Evolutionary conservation across 2,113 vertebrate species (phyloP), one percentile per base, ranked within the genome.

Genomic region (Taurulus bubalis): DNA sequence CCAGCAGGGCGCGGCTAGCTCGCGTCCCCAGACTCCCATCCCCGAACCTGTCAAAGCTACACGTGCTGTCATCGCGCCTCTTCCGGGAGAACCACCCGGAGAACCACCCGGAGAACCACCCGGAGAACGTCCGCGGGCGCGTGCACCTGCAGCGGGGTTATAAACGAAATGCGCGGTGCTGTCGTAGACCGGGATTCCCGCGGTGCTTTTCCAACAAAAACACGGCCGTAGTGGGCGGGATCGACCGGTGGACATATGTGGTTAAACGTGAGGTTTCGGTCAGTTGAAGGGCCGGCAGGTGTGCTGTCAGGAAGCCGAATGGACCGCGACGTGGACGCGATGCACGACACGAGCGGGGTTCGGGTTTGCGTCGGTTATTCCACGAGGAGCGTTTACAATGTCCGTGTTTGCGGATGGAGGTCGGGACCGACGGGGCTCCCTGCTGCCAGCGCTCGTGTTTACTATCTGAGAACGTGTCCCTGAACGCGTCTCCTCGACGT

Each of bases 1-100:
- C 40, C 59, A 77, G 88, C 87, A 90, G 92, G 92, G 92, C 86
- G 92, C 90, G 92, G 92, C 89, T 90, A 91, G 87, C 90, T 89
- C 79, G 4, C 68, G 30, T 34, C 59, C 47, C 49, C 42, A 0
- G 60, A n/a, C 67, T 69, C 72, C 80, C 10, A 12, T n/a, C 16
- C 36, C 22, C 60, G 9, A 73, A 82, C 34, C 71, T 72, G 80
- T 75, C 84, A 42, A 12, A 42, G 2, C 40, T 12, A 22, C 49
- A 51, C 20, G 49, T 8, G 49, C 40, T 42, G 40, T 42, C 40
- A 42, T 3, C 40, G 20, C 4, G 47, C 47, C 20, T 51, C 47
- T 10, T 32, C 47, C 6, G 47, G 16, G 18, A 18, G 20, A 8
- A 22, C n/a, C n/a, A n/a, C n/a, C n/a, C n/a, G n/a, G n/a, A n/a